phyloP scores from a whole-genome alignment of 2,888 invertebrate species.

The Cheilosia grossa region DNA sequence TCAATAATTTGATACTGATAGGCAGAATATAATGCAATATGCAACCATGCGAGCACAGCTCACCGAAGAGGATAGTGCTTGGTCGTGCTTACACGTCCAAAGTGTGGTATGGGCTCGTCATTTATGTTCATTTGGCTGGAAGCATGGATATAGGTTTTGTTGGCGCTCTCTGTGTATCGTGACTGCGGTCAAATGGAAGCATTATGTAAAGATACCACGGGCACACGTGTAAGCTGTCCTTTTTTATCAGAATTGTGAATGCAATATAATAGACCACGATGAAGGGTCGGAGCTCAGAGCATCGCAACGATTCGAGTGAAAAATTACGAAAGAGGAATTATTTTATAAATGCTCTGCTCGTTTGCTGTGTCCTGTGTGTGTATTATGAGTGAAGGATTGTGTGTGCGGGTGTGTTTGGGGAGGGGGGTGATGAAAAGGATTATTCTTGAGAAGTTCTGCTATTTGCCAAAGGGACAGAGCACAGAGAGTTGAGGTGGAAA shows the following conservation, averaged over 20 bases:
- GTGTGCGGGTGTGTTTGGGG: too few relatives aligned
- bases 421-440: too few relatives aligned
- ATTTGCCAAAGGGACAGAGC: neutral
- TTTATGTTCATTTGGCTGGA: conserved; percentile 61
- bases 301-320: neutral
- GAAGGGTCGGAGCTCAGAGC: neutral
- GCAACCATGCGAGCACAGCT: too few relatives aligned
- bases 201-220: neutral
- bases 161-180: neutral
- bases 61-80: too few relatives aligned
- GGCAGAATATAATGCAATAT: neutral
- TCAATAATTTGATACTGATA: conserved; percentile 11
- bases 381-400: too few relatives aligned
- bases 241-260: conserved; percentile 29
- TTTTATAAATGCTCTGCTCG: too few relatives aligned
- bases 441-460: too few relatives aligned
- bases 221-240: conserved; percentile 2
- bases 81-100: too few relatives aligned
- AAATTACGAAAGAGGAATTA: conserved; percentile 9
- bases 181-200: neutral
- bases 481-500: neutral
- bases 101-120: neutral
- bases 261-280: conserved; percentile 10
- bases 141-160: conserved; percentile 44
- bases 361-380: neutral